Evolutionary conservation across 2,888 invertebrate species (phyloP).

Genomic region (Gisinianus flammeolus): DNA sequence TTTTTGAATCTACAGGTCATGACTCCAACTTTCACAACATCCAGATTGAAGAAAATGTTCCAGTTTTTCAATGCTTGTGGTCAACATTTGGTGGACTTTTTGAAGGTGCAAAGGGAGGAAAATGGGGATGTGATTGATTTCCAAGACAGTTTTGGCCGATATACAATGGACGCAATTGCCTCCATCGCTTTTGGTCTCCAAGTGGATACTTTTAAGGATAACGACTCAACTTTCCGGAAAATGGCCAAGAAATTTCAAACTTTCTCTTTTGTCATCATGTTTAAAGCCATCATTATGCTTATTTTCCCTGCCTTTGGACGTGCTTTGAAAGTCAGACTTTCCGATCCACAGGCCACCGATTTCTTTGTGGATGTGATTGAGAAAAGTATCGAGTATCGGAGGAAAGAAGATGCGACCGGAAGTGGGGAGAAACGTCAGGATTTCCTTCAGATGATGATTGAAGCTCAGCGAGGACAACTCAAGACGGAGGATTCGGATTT

Average conservation of each 20-base stretch:
- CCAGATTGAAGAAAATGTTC: slow-evolving; percentile 30
- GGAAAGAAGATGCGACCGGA: no score
- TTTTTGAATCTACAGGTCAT: no score
- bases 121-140: not conserved
- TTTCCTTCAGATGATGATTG: slow-evolving; percentile 60
- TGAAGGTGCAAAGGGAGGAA: not conserved
- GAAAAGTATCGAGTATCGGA: slow-evolving; percentile 14
- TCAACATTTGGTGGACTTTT: not conserved
- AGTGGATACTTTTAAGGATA: not conserved
- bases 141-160: slow-evolving; percentile 18
- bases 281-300: not conserved
- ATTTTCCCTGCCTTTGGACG: slow-evolving; percentile 6
- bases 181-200: slow-evolving; percentile 18
- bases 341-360: not conserved
- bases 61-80: slow-evolving; percentile 29
- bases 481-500: slow-evolving; percentile 8
- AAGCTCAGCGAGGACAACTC: slow-evolving; percentile 30
- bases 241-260: slow-evolving; percentile 10
- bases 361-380: slow-evolving; percentile 10
- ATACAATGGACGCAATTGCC: slow-evolving; percentile 12
- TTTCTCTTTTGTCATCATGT: not conserved
- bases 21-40: slow-evolving; percentile 37
- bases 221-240: not conserved
- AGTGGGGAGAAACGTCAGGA: slow-evolving; percentile 17
- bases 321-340: not conserved